A percentile compares a stretch with the other conserved stretches of the same genome.
These are phyloP conservation scores for Apeltes quadracus DNA, from an alignment of 2,113 vertebrate genomes.

Conservation along the genomic window DNA sequence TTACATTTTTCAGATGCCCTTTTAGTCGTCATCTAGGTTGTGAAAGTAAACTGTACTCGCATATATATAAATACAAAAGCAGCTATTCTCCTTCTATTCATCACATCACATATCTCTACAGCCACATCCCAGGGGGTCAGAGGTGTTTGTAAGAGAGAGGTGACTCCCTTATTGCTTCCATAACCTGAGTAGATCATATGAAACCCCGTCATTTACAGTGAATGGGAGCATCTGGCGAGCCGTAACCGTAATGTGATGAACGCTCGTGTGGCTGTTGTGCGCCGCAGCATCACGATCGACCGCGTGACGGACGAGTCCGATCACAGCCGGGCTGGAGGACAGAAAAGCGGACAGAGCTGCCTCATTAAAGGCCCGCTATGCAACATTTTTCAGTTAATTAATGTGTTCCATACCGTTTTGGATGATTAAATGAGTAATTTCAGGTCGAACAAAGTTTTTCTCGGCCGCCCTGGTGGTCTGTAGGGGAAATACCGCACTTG, in stretches of 20 bases:
- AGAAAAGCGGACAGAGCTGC: constrained; percentile 10
- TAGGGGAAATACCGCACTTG: no score
- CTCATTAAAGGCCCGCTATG: no score
- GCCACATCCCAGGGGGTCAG: constrained; percentile 60
- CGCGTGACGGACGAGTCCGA: constrained; percentile 35
- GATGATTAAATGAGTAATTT: no score
- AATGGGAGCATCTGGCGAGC: constrained; percentile 75
- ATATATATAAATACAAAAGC: constrained; percentile 23
- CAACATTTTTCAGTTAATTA: no score
- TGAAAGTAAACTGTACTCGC: no score
- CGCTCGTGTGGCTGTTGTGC: constrained; percentile 46
- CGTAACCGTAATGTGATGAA: constrained; percentile 74
- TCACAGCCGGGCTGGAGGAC: not conserved
- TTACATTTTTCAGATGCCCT: constrained; percentile 55
- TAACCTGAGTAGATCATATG: constrained; percentile 77
- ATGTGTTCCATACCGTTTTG: no score
- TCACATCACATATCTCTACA: constrained; percentile 29
- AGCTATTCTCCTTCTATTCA: constrained; percentile 30
- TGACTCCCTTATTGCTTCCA: constrained; percentile 75
- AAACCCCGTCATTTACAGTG: constrained; percentile 72
- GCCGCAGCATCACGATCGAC: constrained; percentile 4
- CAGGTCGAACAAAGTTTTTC: no score
- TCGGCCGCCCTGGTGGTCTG: no score
- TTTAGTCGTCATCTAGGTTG: constrained; percentile 47
- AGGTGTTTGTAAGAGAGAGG: constrained; percentile 71